These are phyloP conservation scores for Deroplatys truncata DNA, from an alignment of 2,888 invertebrate species.

Conservation along the genomic window DNA sequence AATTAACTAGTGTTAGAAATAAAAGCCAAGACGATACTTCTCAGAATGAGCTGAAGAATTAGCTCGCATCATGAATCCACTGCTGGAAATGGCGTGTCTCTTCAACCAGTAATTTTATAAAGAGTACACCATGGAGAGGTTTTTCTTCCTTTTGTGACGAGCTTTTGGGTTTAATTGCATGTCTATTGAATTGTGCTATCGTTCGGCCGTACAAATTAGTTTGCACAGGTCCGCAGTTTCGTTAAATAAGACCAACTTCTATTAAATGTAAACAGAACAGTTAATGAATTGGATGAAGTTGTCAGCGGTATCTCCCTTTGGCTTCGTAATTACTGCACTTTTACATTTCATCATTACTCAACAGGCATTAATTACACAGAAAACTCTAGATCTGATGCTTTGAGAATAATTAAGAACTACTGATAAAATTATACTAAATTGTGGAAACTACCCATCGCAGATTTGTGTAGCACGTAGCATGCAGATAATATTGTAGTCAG, in stretches of 20 bases:
- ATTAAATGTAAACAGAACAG: background rate
- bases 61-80: no score
- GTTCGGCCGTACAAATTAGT: background rate
- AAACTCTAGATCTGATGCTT: no score
- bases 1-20: no score
- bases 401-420: no score
- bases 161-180: background rate
- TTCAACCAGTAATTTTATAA: background rate
- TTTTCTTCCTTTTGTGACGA: no score
- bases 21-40: no score
- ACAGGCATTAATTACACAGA: background rate
- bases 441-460: no score
- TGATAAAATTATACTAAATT: no score
- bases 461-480: no score
- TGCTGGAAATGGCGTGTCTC: no score
- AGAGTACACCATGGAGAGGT: background rate
- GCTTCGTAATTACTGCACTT: background rate
- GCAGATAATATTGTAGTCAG: no score
- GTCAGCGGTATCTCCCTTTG: background rate
- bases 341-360: background rate
- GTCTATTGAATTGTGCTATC: background rate
- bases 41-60: background rate
- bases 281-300: background rate
- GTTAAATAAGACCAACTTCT: background rate
- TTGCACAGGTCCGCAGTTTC: background rate